Base-by-base conservation (phyloP, 92 coral and sea anemone genomes). In the Heteractis magnifica region DNA sequence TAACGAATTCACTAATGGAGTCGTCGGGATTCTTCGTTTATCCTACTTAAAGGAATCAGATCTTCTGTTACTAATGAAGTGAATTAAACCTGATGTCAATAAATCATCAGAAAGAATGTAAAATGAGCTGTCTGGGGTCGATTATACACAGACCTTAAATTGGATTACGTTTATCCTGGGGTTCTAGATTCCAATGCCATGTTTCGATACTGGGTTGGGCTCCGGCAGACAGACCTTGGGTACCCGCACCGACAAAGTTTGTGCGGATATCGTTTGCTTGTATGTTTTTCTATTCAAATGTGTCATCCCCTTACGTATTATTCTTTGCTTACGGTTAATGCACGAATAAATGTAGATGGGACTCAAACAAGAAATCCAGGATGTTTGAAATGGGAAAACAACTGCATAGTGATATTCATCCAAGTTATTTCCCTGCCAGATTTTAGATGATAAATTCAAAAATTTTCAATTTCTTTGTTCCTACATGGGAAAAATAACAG, bases 21-120 rank as follows among this genome's bases (percentile, higher is more conserved):
- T 68, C 73, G 49, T 68, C 73, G 49, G 73, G 73, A 68, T 68
- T 68, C 21, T 23, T 68, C 73, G 21, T 21, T 68, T 68, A 23
- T 68, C 73, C 73, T 68, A 68, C 73, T 68, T 68, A 68, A n/a
- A 68, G 73, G 73, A 68, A 23, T 68, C 73, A 5, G 44, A 68
- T 68, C 49, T 68, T 23, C 73, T 19, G 73, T 4, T 11, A 26
- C 73, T 68, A 68, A 68, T 68, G 73, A 68, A 68, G 48, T 68
- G 73, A 68, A 68, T 68, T 68, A 68, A 68, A 68, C 49, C 70
- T 48, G 73, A 68, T 68, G 73, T 68, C 73, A 68, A 62, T 62
- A 62, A 23, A 62, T 62, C 70, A 62, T 20, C 20, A 68, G 0
- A 68, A 68, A 26, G 73, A 21, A 68, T 68, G 73, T 68, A 68